Conservation (phyloP, 2,113 vertebrate genomes). For the Morone chrysops region DNA sequence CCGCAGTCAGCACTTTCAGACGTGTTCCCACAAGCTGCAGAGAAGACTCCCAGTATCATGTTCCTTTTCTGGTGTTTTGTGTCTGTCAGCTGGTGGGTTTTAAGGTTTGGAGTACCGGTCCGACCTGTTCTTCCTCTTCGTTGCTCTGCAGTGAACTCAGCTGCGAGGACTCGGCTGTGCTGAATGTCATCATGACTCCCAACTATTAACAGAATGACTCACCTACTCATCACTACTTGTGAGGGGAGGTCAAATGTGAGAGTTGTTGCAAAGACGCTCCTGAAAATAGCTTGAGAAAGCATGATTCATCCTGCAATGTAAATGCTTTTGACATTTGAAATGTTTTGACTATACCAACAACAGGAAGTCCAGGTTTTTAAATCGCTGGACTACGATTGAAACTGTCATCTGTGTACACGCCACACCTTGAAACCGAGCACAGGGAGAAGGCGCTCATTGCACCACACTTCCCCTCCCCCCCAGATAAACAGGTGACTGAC, state of each 20-base stretch:
- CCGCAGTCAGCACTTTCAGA: constrained; percentile 44
- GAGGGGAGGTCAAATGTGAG: neutral
- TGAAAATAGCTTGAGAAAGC: constrained; percentile 1
- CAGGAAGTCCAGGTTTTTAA: neutral
- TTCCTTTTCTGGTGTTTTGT: constrained; percentile 20
- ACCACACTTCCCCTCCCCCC: constrained; percentile 41
- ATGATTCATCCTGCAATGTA: constrained; percentile 7
- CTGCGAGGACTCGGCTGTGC: neutral
- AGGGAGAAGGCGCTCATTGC: neutral
- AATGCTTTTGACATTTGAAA: neutral
- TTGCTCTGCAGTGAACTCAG: neutral
- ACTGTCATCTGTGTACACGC: constrained; percentile 24
- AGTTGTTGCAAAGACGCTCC: neutral
- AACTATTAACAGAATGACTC: constrained; percentile 19
- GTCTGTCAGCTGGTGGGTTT: neutral
- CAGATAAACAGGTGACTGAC: constrained; percentile 26
- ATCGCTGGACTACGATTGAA: constrained; percentile 23
- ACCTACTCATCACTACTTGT: neutral
- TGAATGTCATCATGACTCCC: constrained; percentile 16
- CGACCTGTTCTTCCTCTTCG: constrained; percentile 61
- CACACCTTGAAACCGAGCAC: constrained; percentile 81
- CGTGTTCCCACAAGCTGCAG: constrained; percentile 32
- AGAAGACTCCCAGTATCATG: constrained; percentile 27
- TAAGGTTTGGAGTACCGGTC: constrained; percentile 5
- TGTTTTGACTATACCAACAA: neutral